A percentile compares a stretch with the other conserved stretches of the same genome.
phyloP scores from a whole-genome alignment of 2,888 invertebrate genomes.

The Gryllus longicercus region DNA sequence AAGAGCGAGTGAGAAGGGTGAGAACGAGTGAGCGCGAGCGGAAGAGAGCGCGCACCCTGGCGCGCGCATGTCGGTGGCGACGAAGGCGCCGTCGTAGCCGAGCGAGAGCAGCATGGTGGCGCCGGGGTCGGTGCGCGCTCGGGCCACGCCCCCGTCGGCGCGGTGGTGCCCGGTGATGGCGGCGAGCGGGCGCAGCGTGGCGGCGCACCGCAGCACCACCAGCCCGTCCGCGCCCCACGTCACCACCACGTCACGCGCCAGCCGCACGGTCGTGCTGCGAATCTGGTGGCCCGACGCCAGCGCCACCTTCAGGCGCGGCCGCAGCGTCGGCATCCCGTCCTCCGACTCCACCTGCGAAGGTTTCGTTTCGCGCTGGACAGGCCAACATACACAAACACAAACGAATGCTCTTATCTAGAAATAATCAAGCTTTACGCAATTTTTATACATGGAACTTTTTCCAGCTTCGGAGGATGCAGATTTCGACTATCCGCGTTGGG shows the following conservation, averaged over 20 bases:
- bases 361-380: too few relatives aligned
- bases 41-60: too few relatives aligned
- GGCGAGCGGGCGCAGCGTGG: background rate
- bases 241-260: background rate
- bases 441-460: too few relatives aligned
- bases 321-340: background rate
- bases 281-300: background rate
- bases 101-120: background rate
- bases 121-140: background rate
- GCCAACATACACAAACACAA: too few relatives aligned
- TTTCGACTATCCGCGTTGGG: too few relatives aligned
- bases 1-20: too few relatives aligned
- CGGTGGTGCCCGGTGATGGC: slow-evolving; percentile 20
- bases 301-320: background rate
- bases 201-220: background rate
- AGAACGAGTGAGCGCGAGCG: too few relatives aligned
- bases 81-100: slow-evolving; percentile 21
- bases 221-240: slow-evolving; percentile 22
- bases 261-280: background rate
- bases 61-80: background rate
- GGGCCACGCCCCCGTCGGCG: background rate
- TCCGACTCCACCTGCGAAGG: too few relatives aligned
- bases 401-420: too few relatives aligned
- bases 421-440: too few relatives aligned
- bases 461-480: too few relatives aligned